Conservation (phyloP, 2,113 vertebrate species). For the Pygoscelis antarcticus region DNA sequence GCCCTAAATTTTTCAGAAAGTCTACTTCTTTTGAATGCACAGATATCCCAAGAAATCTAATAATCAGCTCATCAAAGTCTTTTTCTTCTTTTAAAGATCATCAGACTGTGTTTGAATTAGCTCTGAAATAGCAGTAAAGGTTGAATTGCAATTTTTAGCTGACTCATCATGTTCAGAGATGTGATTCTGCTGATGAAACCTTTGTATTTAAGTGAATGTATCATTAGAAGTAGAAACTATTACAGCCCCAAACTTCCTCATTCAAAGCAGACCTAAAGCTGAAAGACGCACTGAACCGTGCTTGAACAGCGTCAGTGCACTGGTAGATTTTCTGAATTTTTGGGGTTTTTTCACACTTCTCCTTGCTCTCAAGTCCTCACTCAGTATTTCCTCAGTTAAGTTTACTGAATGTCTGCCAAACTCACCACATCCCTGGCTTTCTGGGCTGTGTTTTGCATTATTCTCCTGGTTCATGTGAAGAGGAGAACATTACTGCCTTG, state of each 20-base stretch:
- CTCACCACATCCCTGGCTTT: neutral
- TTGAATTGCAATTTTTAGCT: slow-evolving; percentile 51
- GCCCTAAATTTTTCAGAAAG: neutral
- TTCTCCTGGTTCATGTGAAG: neutral
- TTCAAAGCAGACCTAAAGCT: neutral
- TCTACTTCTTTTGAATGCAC: neutral
- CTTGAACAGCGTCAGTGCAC: neutral
- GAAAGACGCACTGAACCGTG: neutral
- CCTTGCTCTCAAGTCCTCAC: neutral
- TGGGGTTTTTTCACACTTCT: fast-evolving
- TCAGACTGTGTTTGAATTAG: slow-evolving; percentile 12
- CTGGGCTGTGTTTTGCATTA: neutral
- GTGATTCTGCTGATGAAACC: slow-evolving; percentile 51
- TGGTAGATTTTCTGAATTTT: neutral
- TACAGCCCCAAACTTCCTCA: neutral
- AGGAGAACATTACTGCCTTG: neutral
- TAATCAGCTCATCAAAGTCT: slow-evolving; percentile 52
- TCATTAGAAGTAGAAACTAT: slow-evolving; percentile 40
- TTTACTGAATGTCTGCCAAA: neutral
- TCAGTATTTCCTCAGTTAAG: neutral
- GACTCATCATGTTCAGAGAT: slow-evolving; percentile 27
- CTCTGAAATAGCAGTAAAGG: slow-evolving; percentile 1
- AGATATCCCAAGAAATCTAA: slow-evolving; percentile 18
- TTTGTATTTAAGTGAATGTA: slow-evolving; percentile 57
- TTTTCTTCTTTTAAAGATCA: slow-evolving; percentile 42